These are phyloP conservation scores for Pseudocheirus occidentalis DNA, from an alignment of 2,797 vertebrate genomes.

Conservation along the genomic window DNA sequence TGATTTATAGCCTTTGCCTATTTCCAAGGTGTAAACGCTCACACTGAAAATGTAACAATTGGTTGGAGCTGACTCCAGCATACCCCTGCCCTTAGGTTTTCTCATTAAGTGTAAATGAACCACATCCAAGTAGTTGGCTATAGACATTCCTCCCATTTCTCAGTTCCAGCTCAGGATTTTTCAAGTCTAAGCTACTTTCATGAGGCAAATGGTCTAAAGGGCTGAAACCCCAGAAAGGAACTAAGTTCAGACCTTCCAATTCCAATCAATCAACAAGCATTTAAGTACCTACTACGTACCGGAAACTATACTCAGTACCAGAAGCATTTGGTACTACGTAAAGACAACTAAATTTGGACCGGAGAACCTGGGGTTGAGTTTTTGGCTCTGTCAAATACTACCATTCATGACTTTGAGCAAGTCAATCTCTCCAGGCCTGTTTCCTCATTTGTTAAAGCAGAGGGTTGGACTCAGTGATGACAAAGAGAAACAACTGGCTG, in stretches of 20 bases:
- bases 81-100: background rate
- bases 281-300: background rate
- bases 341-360: background rate
- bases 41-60: background rate
- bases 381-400: background rate
- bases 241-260: background rate
- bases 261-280: background rate
- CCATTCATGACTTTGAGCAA: background rate
- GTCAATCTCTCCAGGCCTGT: background rate
- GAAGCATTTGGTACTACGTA: background rate
- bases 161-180: background rate
- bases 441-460: background rate
- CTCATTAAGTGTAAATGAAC: background rate
- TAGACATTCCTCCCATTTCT: background rate
- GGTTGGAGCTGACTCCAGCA: background rate
- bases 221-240: background rate
- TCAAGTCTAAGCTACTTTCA: background rate
- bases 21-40: background rate
- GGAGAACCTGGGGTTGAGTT: constrained; percentile 7
- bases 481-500: background rate
- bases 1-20: background rate
- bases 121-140: background rate
- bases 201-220: background rate
- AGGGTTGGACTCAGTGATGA: background rate
- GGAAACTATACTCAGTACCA: background rate